These are phyloP conservation scores for Cheumatopsyche charites DNA, from an alignment of 1,140 invertebrate genomes.

Conservation along the genomic window DNA sequence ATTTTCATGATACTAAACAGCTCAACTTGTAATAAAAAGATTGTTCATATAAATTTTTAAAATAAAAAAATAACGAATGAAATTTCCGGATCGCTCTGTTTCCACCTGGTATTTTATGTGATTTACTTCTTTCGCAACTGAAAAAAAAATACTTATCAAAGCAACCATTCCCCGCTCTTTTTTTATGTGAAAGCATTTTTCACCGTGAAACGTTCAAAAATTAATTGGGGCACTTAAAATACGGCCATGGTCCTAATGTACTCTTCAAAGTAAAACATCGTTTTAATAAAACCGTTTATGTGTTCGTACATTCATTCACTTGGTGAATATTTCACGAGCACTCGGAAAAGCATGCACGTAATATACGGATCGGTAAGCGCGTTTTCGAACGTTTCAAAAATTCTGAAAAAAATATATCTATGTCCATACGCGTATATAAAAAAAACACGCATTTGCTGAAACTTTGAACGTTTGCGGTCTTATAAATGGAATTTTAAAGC, in stretches of 20 bases:
- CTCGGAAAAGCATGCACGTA: conserved; percentile 13
- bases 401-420: too few species aligned
- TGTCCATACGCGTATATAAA: too few species aligned
- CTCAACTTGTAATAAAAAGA: too few species aligned
- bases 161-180: conserved; percentile 38
- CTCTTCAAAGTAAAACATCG: conserved; percentile 24
- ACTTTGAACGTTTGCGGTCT: too few species aligned
- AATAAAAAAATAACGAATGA: too few species aligned
- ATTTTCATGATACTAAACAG: too few species aligned
- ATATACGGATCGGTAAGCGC: too few species aligned
- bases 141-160: conserved; percentile 45
- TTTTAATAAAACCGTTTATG: conserved; percentile 28
- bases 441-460: too few species aligned
- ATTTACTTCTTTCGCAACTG: conserved; percentile 43
- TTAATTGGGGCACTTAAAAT: conserved; percentile 47
- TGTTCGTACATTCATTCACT: conserved; percentile 20
- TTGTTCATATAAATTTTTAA: too few species aligned
- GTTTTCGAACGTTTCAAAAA: too few species aligned
- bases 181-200: conserved; percentile 42
- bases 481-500: too few species aligned
- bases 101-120: conserved; percentile 27
- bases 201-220: conserved; percentile 44
- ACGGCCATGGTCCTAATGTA: conserved; percentile 27
- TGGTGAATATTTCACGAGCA: conserved; percentile 15
- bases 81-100: conserved; percentile 31